Conservation (phyloP, 2,797 vertebrate species). For the Galago senegalensis region DNA sequence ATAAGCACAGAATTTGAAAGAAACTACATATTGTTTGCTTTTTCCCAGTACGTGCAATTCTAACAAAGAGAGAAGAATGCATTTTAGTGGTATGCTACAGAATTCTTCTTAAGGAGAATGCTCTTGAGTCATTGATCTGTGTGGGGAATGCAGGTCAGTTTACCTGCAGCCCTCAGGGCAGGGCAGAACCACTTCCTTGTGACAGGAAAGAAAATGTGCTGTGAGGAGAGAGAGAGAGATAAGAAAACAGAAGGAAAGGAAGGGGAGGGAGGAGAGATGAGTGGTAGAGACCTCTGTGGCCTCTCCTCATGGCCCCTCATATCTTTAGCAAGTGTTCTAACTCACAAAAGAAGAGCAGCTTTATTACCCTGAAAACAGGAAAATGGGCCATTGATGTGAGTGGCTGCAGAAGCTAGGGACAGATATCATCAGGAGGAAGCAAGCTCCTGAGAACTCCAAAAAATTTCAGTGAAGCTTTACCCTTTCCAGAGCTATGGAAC, state of each 20-base stretch:
- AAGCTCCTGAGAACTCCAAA: not conserved
- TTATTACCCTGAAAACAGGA: not conserved
- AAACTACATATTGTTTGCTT: not conserved
- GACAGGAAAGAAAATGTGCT: not conserved
- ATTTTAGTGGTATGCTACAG: not conserved
- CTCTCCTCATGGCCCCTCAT: not conserved
- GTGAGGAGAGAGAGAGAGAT: not conserved
- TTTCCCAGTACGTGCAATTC: conserved; percentile 11
- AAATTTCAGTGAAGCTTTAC: not conserved
- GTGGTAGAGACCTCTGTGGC: not conserved
- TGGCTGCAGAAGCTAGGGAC: not conserved
- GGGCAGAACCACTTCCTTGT: not conserved
- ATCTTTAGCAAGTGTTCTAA: not conserved
- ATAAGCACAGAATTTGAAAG: conserved; percentile 26
- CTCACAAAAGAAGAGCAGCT: not conserved
- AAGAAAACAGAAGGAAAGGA: not conserved
- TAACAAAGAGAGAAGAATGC: not conserved
- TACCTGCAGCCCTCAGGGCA: not conserved
- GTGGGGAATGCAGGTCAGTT: not conserved
- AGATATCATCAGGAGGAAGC: not conserved
- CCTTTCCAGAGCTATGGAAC: not conserved
- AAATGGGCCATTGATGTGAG: not conserved
- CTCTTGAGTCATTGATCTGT: not conserved
- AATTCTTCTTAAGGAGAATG: not conserved
- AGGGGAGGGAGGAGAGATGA: not conserved